Conservation (phyloP, 2,888 invertebrate genomes). For the Rotaria magnacalcarata region DNA sequence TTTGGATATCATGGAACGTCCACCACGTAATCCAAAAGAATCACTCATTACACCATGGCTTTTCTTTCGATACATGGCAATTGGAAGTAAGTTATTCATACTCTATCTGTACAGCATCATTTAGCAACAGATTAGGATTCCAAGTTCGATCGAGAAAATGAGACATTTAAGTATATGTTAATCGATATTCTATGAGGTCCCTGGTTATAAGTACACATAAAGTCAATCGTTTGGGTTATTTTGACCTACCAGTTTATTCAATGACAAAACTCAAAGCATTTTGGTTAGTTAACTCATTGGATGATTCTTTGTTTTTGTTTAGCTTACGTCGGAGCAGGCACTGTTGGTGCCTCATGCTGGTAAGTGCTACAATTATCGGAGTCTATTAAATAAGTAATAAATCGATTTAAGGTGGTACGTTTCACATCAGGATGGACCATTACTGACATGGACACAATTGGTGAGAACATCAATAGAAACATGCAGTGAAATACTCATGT, state of each 20-base stretch:
- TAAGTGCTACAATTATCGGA: neutral
- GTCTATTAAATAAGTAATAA: neutral
- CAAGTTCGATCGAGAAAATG: too few species aligned
- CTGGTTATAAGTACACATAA: too few species aligned
- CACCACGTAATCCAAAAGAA: slow-evolving; percentile 93
- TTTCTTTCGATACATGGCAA: slow-evolving; percentile 89
- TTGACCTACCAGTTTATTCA: too few species aligned
- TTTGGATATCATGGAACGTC: slow-evolving; percentile 98
- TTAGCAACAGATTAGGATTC: too few species aligned
- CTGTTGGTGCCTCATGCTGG: neutral
- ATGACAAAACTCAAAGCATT: too few species aligned
- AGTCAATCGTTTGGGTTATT: too few species aligned
- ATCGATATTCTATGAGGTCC: too few species aligned
- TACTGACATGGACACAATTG: slow-evolving; percentile 11
- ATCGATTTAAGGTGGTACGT: neutral
- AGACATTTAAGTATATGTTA: too few species aligned
- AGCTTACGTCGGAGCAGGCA: neutral
- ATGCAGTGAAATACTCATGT: too few species aligned
- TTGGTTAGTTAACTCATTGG: neutral
- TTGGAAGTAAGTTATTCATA: slow-evolving; percentile 59
- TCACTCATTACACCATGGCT: slow-evolving; percentile 98
- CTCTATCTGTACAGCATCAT: too few species aligned
- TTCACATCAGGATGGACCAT: slow-evolving; percentile 21
- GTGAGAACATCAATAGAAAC: neutral
- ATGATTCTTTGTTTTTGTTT: neutral